phyloP scores from a whole-genome alignment of 2,797 vertebrate species.

The Anomalospiza imberbis region DNA sequence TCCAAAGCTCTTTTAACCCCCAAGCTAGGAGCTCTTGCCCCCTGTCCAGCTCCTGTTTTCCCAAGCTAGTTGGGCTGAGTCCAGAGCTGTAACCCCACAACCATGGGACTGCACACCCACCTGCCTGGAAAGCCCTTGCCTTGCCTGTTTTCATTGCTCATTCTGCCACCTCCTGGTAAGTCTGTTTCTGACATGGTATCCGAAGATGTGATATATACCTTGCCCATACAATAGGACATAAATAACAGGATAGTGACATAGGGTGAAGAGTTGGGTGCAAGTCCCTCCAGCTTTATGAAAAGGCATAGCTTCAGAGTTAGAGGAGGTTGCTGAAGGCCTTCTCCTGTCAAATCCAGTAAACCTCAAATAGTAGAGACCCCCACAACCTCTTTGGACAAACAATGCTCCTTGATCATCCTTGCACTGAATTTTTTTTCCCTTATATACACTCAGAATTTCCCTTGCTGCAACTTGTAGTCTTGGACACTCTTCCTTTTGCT shows the following conservation, averaged over 20 bases:
- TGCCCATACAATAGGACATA: neutral
- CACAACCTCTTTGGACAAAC: neutral
- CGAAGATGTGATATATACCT: rapidly evolving
- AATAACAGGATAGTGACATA: neutral
- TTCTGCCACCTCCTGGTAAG: conserved; percentile 67
- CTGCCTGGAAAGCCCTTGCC: neutral
- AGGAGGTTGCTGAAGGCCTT: neutral
- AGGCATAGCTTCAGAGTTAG: neutral
- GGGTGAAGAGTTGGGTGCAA: neutral
- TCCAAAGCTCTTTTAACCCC: neutral
- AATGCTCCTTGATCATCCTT: neutral
- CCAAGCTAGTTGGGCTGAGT: neutral
- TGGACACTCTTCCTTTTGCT: neutral
- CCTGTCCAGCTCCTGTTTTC: neutral
- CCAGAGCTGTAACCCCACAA: neutral
- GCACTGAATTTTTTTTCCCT: rapidly evolving
- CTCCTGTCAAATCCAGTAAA: neutral
- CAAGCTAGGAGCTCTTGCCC: rapidly evolving
- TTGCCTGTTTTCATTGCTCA: neutral
- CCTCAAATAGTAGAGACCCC: neutral
- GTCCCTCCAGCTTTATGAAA: neutral
- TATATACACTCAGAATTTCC: neutral
- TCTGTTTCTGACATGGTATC: neutral
- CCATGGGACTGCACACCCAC: rapidly evolving
- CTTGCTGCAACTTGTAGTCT: neutral